Base-by-base conservation (phyloP, 2,888 invertebrate genomes). In the Exephanes ischioxanthus region DNA sequence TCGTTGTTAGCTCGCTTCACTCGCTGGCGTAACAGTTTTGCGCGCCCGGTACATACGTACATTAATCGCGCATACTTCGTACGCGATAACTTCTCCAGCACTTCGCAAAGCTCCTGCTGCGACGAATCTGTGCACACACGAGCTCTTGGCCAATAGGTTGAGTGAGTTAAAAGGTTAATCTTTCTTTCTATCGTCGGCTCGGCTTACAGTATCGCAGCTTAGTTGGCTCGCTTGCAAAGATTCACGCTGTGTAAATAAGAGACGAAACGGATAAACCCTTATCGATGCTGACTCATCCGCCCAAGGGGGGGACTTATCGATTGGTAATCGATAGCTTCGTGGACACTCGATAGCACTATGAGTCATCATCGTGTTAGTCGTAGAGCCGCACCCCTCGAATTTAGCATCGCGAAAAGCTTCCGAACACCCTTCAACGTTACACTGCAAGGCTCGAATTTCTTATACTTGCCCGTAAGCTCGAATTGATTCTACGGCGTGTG, bases 301-400 rank as follows among this genome's bases (percentile, higher is more conserved):
- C 26, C n/a, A 26, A 26, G 41, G 70, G 51, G 53, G 61, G 45
- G 77, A 78, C 14, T 88, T 89, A 90, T 91, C 87, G 91, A 89
- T 89, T 67, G 81, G 77, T 82, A 90, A 90, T 88, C 85, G 87
- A 87, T 66, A 87, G 79, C 80, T 26, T 22, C 19, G 45, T 41
- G 70, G 87, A 87, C 87, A 88, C 81, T 63, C 73, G 84, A 82
- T 89, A 87, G 81, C 87, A 2, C 83, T 37, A 78, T 89, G 84
- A 78, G 78, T 88, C 86, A 86, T 72, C 53, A 3, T 19, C 45
- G 45, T 16, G 26, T 48, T 53, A 63, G 30, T 16, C 22, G 37
- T 22, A 11, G 9, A 41, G 58, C 33, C 22, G 14, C 19, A n/a
- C 19, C 51, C n/a, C 9, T 26, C 41, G n/a, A 55, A 67, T n/a